Conservation (phyloP, 1,140 invertebrate genomes). For the Neomicropteryx cornuta region DNA sequence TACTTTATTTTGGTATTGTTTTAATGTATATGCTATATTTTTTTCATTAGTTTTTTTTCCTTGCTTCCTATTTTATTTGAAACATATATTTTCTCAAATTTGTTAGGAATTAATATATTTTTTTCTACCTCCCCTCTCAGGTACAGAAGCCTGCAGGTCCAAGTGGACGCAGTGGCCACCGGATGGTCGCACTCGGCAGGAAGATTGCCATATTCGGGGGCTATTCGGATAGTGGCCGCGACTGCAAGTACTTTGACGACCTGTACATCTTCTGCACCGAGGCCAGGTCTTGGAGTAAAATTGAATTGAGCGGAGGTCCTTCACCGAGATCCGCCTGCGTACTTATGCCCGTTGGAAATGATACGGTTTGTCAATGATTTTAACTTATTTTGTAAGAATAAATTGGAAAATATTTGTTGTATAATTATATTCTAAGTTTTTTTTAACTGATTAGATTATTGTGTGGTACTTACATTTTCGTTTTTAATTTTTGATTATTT, state of each 20-base stretch:
- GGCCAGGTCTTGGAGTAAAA: conserved; percentile 67
- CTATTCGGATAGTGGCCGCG: conserved; percentile 79
- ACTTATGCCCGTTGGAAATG: conserved; percentile 27
- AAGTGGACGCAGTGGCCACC: conserved; percentile 77
- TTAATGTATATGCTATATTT: too few species aligned
- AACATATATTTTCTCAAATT: too few species aligned
- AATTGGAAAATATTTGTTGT: background rate
- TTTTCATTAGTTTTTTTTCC: too few species aligned
- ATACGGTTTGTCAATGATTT: conserved; percentile 22
- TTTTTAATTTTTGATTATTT: too few species aligned
- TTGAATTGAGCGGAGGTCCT: conserved; percentile 58
- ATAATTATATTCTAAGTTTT: background rate
- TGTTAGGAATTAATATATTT: too few species aligned
- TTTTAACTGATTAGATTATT: background rate
- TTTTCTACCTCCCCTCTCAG: too few species aligned
- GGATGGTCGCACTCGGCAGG: conserved; percentile 68
- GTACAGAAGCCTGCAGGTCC: conserved; percentile 60
- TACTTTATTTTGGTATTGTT: too few species aligned
- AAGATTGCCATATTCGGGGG: conserved; percentile 85
- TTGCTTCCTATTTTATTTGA: too few species aligned
- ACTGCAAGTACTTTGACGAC: conserved; percentile 88
- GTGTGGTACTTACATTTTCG: background rate
- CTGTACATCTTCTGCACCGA: conserved; percentile 73
- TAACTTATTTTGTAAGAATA: background rate
- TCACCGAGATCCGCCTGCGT: conserved; percentile 44